Evolutionary conservation across 2,797 vertebrate genomes (phyloP).

Genomic region (Channallabes apus): DNA sequence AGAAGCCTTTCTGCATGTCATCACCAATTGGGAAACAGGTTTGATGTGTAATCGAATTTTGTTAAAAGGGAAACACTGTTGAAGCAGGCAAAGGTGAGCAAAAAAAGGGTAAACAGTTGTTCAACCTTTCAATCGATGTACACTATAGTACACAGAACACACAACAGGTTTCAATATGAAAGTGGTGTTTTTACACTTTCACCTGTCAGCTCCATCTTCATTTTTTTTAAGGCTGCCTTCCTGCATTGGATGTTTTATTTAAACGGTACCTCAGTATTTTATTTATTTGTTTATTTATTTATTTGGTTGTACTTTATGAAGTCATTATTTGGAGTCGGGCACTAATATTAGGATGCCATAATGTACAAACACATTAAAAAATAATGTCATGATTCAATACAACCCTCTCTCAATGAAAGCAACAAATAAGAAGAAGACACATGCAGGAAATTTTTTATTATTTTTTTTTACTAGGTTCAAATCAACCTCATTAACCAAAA

Average conservation of each 20-base stretch:
- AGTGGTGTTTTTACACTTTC: slow-evolving; percentile 25
- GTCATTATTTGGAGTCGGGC: not conserved
- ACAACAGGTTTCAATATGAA: slow-evolving; percentile 31
- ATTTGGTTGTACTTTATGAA: not conserved
- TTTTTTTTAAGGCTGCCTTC: not conserved
- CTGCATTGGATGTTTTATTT: not conserved
- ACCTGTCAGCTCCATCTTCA: not conserved
- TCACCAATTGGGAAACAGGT: slow-evolving; percentile 40
- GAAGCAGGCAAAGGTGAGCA: slow-evolving; percentile 9
- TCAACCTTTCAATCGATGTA: slow-evolving; percentile 32
- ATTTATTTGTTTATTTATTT: not conserved
- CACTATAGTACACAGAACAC: slow-evolving; percentile 1
- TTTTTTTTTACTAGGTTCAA: not conserved
- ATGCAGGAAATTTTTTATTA: too few relatives aligned
- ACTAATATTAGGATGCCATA: not conserved
- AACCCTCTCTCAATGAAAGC: not conserved
- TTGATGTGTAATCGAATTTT: slow-evolving; percentile 50
- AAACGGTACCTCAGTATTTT: not conserved
- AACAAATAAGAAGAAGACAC: not conserved
- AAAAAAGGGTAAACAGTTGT: slow-evolving; percentile 41
- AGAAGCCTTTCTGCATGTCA: slow-evolving; percentile 39
- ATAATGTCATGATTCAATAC: not conserved
- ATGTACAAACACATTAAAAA: not conserved
- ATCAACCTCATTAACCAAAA: not conserved
- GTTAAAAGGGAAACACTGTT: slow-evolving; percentile 34